These are phyloP conservation scores for Trachymyrmex cornetzi DNA, from an alignment of 1,140 invertebrate genomes.

Conservation along the genomic window DNA sequence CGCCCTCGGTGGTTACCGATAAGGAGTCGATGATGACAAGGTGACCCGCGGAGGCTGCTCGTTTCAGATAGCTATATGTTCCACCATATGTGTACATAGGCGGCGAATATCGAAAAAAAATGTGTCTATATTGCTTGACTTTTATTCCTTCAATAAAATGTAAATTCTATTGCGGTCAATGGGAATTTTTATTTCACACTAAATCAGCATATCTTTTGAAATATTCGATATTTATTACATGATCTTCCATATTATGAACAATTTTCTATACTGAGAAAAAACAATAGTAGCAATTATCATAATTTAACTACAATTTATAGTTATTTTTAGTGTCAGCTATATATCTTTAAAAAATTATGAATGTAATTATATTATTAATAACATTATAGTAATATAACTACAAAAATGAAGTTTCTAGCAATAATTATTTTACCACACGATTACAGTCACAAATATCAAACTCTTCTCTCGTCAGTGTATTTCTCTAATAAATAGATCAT, in stretches of 20 bases:
- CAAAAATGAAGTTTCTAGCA: too few relatives aligned
- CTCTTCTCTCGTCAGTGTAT: background rate
- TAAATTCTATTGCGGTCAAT: background rate
- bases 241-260: too few relatives aligned
- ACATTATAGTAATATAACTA: too few relatives aligned
- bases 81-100: background rate
- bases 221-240: background rate
- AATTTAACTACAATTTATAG: too few relatives aligned
- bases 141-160: background rate
- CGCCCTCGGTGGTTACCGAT: slow-evolving; percentile 18
- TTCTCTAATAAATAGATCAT: background rate
- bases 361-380: too few relatives aligned
- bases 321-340: too few relatives aligned
- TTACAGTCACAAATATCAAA: too few relatives aligned
- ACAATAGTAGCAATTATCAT: too few relatives aligned
- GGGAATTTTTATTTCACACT: slow-evolving; percentile 9
- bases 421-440: too few relatives aligned
- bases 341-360: too few relatives aligned
- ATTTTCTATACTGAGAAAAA: background rate
- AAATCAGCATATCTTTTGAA: background rate
- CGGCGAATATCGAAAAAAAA: slow-evolving; percentile 4
- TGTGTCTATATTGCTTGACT: background rate
- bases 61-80: slow-evolving; percentile 35
- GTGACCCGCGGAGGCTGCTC: slow-evolving; percentile 27
- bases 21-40: slow-evolving; percentile 42